Percentiles rank a stretch among this genome's conserved stretches.
These are phyloP conservation scores for Melanaphis sacchari DNA, from an alignment of 1,140 invertebrate genomes.

Conservation along the genomic window DNA sequence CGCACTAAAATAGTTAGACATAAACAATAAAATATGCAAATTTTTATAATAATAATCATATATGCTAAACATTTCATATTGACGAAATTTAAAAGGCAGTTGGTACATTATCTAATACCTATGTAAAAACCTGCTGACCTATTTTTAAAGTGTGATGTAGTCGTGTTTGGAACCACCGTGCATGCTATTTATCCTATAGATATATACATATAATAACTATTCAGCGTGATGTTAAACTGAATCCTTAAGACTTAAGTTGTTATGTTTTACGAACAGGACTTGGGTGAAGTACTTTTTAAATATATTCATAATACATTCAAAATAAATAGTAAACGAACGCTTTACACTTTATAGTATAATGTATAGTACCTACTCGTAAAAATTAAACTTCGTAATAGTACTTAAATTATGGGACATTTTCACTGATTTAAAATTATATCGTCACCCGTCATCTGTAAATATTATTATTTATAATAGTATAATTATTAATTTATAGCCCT, in stretches of 20 bases:
- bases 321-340: not conserved
- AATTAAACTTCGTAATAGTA: not conserved
- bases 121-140: not conserved
- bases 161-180: not conserved
- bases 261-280: not conserved
- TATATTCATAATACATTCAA: not conserved
- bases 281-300: not conserved
- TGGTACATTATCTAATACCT: not conserved
- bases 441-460: no score
- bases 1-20: not conserved
- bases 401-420: constrained; percentile 8
- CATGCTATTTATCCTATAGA: not conserved
- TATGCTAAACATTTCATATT: not conserved
- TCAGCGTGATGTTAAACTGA: not conserved
- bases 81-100: not conserved
- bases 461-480: not conserved
- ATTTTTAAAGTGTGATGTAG: not conserved
- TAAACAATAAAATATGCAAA: constrained; percentile 14
- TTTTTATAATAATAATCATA: not conserved
- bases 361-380: not conserved
- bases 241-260: not conserved
- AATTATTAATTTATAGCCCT: constrained; percentile 1
- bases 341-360: not conserved
- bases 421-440: not conserved
- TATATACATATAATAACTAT: not conserved